Evolutionary conservation across 2,113 vertebrate genomes (phyloP), one percentile per base, ranked within the genome.

Genomic region (Triplophysa siluroides): DNA sequence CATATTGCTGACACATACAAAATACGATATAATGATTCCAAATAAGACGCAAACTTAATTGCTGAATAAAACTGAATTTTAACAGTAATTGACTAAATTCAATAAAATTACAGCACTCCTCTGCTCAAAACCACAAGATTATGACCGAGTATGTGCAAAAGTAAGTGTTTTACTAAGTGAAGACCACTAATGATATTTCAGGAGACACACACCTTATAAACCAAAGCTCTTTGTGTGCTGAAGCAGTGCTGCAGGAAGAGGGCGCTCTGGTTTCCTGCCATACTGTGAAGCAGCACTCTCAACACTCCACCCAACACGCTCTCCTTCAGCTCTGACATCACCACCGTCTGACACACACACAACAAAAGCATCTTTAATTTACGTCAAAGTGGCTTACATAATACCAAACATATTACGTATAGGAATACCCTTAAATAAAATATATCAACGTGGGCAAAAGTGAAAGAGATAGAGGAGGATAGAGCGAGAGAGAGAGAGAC

Each of bases 211-310:
- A 95, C 96, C 94, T 97, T 97, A 83, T 92, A 95, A 64, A 97
- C 96, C 4, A 97, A 89, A 8, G 96, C 93, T 82, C 96, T 92
- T 83, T 97, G 96, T 83, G 95, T 95, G 79, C 94, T 95, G 85
- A 96, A 95, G 89, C 95, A 94, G n/a, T 96, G 96, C 86, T 97
- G 94, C 86, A 97, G 85, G 84, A 96, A 97, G 85, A 94, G 87
- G 83, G 96, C 94, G 2, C 96, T 96, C 91, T 97, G 95, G 84
- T 94, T 92, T 3, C 93, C 94, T 21, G 94, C 95, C 91, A 97
- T 93, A 85, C 95, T 94, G 85, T 95, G 95, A 19, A 97, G 89
- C 14, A 97, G 91, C 0, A 96, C 96, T 82, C 93, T 91, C 66
- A 97, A 88, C 18, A 96, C 95, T 0, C 93, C 95, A 0, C 94